Evolutionary conservation across 2,797 vertebrate genomes (phyloP), one percentile per base, ranked within the genome.

Genomic region (Poecile montanus): DNA sequence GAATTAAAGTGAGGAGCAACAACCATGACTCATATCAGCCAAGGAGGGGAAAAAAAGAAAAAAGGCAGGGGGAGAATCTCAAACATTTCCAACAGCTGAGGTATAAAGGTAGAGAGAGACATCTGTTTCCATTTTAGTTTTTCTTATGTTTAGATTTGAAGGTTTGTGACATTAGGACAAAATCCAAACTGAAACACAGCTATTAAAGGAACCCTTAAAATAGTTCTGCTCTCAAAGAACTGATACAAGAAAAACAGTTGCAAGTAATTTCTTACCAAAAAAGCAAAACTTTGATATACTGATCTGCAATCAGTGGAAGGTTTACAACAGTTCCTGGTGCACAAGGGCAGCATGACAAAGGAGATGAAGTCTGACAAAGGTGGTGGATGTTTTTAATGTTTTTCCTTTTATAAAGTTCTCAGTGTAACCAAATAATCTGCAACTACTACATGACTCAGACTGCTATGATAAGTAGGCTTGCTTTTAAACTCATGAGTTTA

Each of bases 61-160:
- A 22, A 8, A 10, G 1, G 1, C 3, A 5, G 2, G 2, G 3
- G 2, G 1, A 2, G 0, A 2, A 19, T 13, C 19, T 36, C 80
- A 83, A 82, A 88, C 13, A n/a, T 42, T 83, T 63, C 22, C 22
- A 76, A 38, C 5, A 57, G 22, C 34, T 85, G 15, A 29, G 15
- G 4, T 77, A 81, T 34, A 74, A 78, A 75, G 26, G 11, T 16
- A 76, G 23, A 68, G 36, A 76, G 23, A 68, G 36, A 14, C 12
- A 13, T 32, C 25, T 38, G 10, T 48, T 72, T 81, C 44, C 13
- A 29, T 83, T 81, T 81, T 19, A 6, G 4, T 30, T 88, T 65
- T 77, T 45, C 7, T 30, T 26, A 32, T 34, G 36, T 51, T 94
- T 76, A 81, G 19, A 71, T 84, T 78, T 66, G 29, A 92, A 89